A percentile compares a stretch with the other conserved stretches of the same genome.
Conservation (phyloP, 2,797 vertebrate species). For the Myoxocephalus aenaeus region DNA sequence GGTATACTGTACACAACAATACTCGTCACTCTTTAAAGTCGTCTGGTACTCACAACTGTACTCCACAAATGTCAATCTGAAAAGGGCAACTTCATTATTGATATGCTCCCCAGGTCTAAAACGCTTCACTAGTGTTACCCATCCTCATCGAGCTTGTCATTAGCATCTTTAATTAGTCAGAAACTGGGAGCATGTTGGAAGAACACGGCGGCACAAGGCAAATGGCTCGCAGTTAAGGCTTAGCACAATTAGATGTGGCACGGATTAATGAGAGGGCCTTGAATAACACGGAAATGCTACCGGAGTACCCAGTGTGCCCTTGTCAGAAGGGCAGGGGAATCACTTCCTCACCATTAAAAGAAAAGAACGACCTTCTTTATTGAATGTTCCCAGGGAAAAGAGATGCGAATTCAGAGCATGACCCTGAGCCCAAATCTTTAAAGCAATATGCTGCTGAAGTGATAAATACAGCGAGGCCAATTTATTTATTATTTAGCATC, state of each 20-base stretch:
- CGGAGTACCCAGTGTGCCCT: conserved; percentile 30
- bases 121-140: background rate
- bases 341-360: conserved; percentile 10
- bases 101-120: conserved; percentile 2
- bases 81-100: background rate
- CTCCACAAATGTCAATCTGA: background rate
- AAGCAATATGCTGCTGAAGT: conserved; percentile 1
- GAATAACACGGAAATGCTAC: conserved; percentile 40
- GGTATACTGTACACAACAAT: conserved; percentile 5
- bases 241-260: conserved; percentile 75
- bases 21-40: background rate
- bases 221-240: conserved; percentile 62
- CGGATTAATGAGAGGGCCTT: conserved; percentile 72
- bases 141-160: conserved; percentile 20
- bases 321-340: conserved; percentile 30
- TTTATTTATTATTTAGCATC: background rate
- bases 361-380: conserved; percentile 21
- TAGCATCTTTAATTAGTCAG: conserved; percentile 32
- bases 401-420: conserved; percentile 4
- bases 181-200: conserved; percentile 33
- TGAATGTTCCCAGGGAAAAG: background rate
- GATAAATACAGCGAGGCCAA: background rate
- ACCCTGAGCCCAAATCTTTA: conserved; percentile 15
- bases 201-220: conserved; percentile 39
- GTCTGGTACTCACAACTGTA: background rate